Evolutionary conservation across 2,888 invertebrate species (phyloP).

Genomic region (Operophtera brumata): DNA sequence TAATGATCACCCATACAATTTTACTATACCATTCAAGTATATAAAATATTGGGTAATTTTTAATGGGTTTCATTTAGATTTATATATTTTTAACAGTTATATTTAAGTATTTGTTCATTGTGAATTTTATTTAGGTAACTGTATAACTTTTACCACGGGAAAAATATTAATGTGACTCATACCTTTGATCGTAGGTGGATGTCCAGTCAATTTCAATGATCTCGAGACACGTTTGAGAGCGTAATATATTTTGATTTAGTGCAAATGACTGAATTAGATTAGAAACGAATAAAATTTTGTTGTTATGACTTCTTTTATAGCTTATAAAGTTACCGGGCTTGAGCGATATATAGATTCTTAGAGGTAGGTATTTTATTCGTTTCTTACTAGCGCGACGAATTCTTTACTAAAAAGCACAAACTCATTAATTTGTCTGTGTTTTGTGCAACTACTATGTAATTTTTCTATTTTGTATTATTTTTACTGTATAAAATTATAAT

Average conservation of each 20-base stretch:
- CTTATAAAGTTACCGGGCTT: background rate
- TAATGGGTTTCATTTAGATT: constrained; percentile 55
- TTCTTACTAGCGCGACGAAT: no score
- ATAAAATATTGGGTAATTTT: constrained; percentile 64
- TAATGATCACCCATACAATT: constrained; percentile 56
- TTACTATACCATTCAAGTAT: constrained; percentile 39
- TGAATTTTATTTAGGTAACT: constrained; percentile 32
- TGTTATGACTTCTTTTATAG: background rate
- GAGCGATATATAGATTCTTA: background rate
- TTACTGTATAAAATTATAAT: background rate
- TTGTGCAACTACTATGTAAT: background rate
- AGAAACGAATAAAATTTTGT: constrained; percentile 2
- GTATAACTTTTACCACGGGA: constrained; percentile 21
- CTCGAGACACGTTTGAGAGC: background rate
- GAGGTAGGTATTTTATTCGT: background rate
- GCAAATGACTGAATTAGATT: constrained; percentile 17
- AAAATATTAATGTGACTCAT: constrained; percentile 1
- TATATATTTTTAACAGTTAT: constrained; percentile 45
- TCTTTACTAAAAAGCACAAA: no score
- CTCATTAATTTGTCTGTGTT: background rate
- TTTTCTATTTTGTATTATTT: background rate
- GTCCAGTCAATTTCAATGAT: background rate
- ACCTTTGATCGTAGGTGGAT: constrained; percentile 14
- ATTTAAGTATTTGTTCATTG: constrained; percentile 31
- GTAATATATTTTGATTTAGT: constrained; percentile 15